Conservation (phyloP, 2,113 vertebrate genomes). For the Globicephala melas region DNA sequence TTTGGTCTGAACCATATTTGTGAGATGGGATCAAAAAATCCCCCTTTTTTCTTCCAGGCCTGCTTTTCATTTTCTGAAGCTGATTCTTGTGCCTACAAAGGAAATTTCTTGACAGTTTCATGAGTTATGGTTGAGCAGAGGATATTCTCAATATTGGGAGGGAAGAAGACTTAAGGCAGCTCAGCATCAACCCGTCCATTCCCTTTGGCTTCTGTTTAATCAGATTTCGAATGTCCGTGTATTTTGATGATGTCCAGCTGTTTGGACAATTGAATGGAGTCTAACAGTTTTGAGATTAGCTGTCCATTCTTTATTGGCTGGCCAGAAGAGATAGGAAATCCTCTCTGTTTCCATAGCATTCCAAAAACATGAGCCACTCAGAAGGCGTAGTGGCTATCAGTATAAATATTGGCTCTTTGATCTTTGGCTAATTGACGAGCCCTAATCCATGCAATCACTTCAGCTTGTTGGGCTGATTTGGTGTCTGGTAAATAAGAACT, state of each 20-base stretch:
- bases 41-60: background rate
- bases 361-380: background rate
- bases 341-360: background rate
- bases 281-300: background rate
- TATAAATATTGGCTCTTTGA: background rate
- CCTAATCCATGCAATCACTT: background rate
- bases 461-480: background rate
- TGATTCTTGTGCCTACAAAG: background rate
- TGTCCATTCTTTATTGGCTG: background rate
- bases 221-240: background rate
- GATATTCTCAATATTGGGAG: background rate
- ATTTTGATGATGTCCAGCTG: background rate
- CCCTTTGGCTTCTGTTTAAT: background rate
- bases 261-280: background rate
- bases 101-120: background rate
- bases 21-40: background rate
- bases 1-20: background rate
- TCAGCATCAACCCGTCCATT: accelerated
- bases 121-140: background rate
- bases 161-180: background rate
- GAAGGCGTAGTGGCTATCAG: background rate
- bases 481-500: background rate
- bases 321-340: background rate
- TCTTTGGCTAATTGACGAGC: background rate
- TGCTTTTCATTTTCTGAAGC: background rate